A percentile compares a stretch with the other conserved stretches of the same genome.
Evolutionary conservation across 1,140 invertebrate species (phyloP).

Genomic region (Nebria ingens): DNA sequence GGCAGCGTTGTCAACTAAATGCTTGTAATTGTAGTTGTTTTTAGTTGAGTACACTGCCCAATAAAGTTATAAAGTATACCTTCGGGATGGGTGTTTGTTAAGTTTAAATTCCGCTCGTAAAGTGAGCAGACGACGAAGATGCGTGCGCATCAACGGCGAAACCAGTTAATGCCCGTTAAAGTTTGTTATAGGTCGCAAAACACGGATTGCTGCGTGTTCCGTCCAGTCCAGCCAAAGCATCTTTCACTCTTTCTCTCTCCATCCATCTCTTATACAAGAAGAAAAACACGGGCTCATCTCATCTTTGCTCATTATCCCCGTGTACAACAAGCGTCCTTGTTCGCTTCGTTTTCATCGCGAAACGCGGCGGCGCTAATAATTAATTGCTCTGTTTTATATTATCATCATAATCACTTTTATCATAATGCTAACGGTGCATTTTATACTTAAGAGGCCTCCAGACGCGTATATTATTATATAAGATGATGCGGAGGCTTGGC

Average conservation of each 20-base stretch:
- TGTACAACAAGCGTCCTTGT: neutral
- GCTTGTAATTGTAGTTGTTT: constrained; percentile 4
- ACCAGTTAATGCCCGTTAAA: neutral
- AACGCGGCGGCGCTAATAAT: neutral
- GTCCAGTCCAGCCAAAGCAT: too few species aligned
- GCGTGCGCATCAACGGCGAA: neutral
- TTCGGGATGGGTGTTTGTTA: neutral
- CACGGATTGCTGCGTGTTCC: neutral
- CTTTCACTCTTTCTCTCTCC: too few species aligned
- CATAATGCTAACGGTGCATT: neutral
- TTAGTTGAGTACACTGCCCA: neutral
- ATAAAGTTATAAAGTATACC: constrained; percentile 4
- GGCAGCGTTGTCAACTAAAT: too few species aligned
- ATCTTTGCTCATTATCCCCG: too few species aligned
- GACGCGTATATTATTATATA: too few species aligned
- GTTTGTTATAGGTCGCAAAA: neutral
- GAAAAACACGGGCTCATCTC: too few species aligned
- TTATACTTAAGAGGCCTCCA: neutral
- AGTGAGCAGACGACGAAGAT: neutral
- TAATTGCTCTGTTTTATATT: neutral
- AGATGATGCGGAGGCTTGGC: too few species aligned
- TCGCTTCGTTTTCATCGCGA: neutral
- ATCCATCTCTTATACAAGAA: too few species aligned
- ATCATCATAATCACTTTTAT: neutral
- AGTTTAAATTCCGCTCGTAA: constrained; percentile 3